Evolutionary conservation across 2,797 vertebrate species (phyloP), one percentile per base, ranked within the genome.

Genomic region (Neoniphon sammara): DNA sequence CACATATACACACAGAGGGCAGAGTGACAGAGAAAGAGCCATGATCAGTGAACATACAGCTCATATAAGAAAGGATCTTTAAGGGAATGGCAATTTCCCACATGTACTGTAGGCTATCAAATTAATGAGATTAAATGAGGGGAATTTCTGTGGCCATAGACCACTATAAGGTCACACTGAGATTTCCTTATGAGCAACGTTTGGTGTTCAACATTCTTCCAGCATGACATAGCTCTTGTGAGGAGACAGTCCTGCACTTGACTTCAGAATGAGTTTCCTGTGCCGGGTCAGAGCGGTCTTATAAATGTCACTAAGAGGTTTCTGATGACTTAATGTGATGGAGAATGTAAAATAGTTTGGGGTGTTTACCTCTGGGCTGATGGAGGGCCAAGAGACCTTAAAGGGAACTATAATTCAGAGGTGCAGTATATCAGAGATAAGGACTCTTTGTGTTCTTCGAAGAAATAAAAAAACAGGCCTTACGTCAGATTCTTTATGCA

Each of bases 291-390:
- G 39, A 2, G 52, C 56, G 70, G 81, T 76, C 89, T 86, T 63
- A 81, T 91, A 91, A 91, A 93, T 78, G 86, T 88, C 88, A 82
- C 53, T 42, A 3, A 64, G 80, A 84, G 39, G 53, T 73, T 85
- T 87, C 69, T 68, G 15, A 75, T 36, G 53, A 71, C 71, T 85
- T 75, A 18, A 82, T 84, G 77, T 80, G 71, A 73, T 66, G 77
- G 74, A 66, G 27, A 66, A 69, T 64, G 56, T 67, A 74, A 82
- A 84, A 68, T 60, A 4, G 25, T 50, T 54, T 44, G 17, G 27
- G 1, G 6, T 55, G 80, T 80, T 88, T 74, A 64, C 62, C 70
- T 67, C 46, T 65, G 62, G n/a, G 50, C 49, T 57, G 69, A 68
- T 57, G 69, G 61, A 50, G 57, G 17, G 52, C 5, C 78, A 77